Evolutionary conservation across 2,888 invertebrate genomes (phyloP), one percentile per base, ranked within the genome.

Genomic region (Capitulum mitella): DNA sequence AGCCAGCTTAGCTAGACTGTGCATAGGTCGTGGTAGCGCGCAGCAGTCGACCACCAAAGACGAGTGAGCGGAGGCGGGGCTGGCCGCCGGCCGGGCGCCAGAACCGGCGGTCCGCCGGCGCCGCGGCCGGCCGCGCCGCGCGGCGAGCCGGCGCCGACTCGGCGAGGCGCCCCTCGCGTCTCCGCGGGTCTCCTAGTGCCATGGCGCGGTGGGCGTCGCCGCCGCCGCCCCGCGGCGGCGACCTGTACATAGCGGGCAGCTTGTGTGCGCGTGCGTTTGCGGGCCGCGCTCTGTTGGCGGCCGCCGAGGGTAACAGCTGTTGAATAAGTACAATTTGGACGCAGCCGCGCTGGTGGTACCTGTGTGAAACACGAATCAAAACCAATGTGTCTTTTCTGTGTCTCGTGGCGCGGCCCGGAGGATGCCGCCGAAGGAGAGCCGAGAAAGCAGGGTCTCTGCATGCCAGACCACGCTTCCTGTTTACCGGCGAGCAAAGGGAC

Each of bases 211-310:
- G 43, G 43, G 43, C 43, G 43, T 43, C 43, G 12, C 43, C 12
- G 43, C 43, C 43, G 43, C 43, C 43, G 6, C 12, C 43, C 43
- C 43, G 43, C 6, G 6, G 43, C 43, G 12, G 6, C 12, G 43
- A 43, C 43, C 43, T 61, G 58, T 54, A n/a, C 6, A n/a, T 54
- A n/a, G 6, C 16, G 37, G 78, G 58, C 61, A 14, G 61, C 37
- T 51, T 54, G 78, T 34, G 78, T 78, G 78, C 19, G 78, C n/a
- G 46, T 74, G 75, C 46, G 48, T 74, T 70, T 74, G 74, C n/a
- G 29, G 16, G 48, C 37, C n/a, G 43, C 29, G n/a, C 32, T 70
- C 32, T 70, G 78, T 37, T 43, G 48, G 48, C 43, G 22, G 74
- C 26, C 34, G 70, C 19, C 22, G 43, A 43, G 78, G 34, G 78